Conservation (phyloP, 2,888 invertebrate species). For the Eupsilia transversa region DNA sequence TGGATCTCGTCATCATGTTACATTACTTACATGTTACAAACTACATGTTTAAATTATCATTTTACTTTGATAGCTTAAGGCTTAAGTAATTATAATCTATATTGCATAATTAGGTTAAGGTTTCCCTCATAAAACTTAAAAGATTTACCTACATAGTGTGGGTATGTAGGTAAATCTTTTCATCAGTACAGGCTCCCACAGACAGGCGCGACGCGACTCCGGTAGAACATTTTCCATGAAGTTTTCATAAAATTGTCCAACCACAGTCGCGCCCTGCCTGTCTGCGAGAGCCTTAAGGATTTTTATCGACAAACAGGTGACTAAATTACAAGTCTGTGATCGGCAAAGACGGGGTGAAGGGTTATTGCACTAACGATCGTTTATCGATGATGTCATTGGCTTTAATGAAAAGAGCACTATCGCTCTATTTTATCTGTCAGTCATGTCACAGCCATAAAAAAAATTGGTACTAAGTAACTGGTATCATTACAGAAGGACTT, state of each 20-base stretch:
- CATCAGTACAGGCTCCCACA: background rate
- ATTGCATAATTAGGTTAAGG: conserved; percentile 25
- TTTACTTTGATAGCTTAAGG: background rate
- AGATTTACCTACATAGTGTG: no score
- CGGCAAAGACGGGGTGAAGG: background rate
- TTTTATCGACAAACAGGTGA: background rate
- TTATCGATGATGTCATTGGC: background rate
- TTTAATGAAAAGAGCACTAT: background rate
- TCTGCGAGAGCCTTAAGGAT: background rate
- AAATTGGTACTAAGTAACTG: background rate
- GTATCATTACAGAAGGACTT: background rate
- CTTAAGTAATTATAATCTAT: background rate
- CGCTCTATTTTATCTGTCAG: background rate
- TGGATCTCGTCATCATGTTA: background rate
- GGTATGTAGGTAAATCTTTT: no score
- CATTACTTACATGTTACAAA: conserved; percentile 5
- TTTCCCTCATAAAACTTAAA: background rate
- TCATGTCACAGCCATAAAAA: no score
- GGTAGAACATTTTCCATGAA: no score
- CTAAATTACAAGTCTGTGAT: background rate
- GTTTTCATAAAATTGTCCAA: no score
- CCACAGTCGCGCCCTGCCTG: no score
- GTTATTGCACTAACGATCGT: background rate
- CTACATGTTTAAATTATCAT: background rate
- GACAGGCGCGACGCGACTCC: no score